Evolutionary conservation across 2,888 invertebrate species (phyloP).

Genomic region (Mesorhabditis belari): DNA sequence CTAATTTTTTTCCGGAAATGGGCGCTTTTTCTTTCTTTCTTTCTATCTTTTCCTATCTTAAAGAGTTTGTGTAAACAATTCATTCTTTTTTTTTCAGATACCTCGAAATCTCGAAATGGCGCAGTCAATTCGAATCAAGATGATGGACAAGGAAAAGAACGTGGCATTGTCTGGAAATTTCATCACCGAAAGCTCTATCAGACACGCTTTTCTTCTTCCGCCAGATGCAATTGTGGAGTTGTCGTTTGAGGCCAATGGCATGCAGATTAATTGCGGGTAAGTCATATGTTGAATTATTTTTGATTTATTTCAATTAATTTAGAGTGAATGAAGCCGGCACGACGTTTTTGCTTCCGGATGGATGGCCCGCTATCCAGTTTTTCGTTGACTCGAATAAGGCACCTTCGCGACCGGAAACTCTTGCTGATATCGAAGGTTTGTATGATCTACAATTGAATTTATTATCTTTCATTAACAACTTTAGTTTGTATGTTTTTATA

Average conservation of each 20-base stretch:
- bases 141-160: conserved; percentile 2
- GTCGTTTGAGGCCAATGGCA: conserved; percentile 12
- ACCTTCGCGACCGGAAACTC: too few species aligned
- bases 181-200: conserved; percentile 9
- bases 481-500: too few species aligned
- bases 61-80: background rate
- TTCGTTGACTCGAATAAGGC: too few species aligned
- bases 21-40: too few species aligned
- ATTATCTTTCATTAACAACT: too few species aligned
- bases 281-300: conserved; percentile 10
- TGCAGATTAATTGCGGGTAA: conserved; percentile 11
- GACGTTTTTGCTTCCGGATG: too few species aligned
- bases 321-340: too few species aligned
- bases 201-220: conserved; percentile 8
- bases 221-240: conserved; percentile 10
- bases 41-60: background rate
- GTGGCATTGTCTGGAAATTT: conserved; percentile 6
- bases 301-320: too few species aligned
- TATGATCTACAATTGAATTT: too few species aligned
- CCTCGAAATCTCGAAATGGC: conserved; percentile 6
- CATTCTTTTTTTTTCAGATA: background rate
- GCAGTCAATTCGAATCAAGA: conserved; percentile 9
- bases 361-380: too few species aligned
- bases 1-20: too few species aligned
- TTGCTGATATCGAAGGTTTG: too few species aligned